Conservation (phyloP, 1,140 invertebrate genomes). For the Zaprionus vittiger region DNA sequence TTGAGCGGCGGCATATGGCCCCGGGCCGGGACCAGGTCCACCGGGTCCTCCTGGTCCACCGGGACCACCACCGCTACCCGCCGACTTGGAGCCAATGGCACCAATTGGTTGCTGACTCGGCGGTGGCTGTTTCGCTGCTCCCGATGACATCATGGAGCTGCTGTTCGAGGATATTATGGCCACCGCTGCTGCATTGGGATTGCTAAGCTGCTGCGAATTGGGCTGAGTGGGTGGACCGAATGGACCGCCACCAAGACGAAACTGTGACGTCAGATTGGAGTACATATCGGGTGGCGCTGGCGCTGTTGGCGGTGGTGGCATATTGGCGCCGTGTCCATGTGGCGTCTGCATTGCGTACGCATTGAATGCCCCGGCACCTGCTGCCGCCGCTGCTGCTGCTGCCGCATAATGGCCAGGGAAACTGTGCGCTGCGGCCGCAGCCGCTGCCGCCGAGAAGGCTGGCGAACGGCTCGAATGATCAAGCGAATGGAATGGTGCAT, state of each 20-base stretch:
- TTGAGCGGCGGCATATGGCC: constrained; percentile 83
- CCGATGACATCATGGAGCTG: constrained; percentile 94
- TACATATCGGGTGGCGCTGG: constrained; percentile 92
- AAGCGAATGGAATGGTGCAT: constrained; percentile 88
- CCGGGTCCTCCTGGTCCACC: constrained; percentile 51
- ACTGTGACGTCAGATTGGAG: constrained; percentile 90
- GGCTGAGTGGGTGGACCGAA: constrained; percentile 84
- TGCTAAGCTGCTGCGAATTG: constrained; percentile 89
- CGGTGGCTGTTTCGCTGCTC: constrained; percentile 89
- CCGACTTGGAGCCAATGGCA: constrained; percentile 90
- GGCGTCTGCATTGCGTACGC: constrained; percentile 85
- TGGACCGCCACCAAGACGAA: constrained; percentile 88
- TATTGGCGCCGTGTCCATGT: constrained; percentile 85
- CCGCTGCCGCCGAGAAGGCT: constrained; percentile 64
- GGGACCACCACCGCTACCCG: constrained; percentile 84
- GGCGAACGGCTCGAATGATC: constrained; percentile 83
- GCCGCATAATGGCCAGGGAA: constrained; percentile 84
- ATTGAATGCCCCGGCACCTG: constrained; percentile 86
- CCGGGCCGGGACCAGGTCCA: constrained; percentile 74
- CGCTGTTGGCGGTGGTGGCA: constrained; percentile 86
- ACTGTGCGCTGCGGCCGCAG: constrained; percentile 85
- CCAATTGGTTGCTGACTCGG: constrained; percentile 91
- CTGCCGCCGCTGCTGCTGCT: constrained; percentile 80
- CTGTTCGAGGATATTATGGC: constrained; percentile 91
- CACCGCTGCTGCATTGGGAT: constrained; percentile 89